Evolutionary conservation across 1,140 invertebrate species (phyloP).

Genomic region (Drosophila orosa): DNA sequence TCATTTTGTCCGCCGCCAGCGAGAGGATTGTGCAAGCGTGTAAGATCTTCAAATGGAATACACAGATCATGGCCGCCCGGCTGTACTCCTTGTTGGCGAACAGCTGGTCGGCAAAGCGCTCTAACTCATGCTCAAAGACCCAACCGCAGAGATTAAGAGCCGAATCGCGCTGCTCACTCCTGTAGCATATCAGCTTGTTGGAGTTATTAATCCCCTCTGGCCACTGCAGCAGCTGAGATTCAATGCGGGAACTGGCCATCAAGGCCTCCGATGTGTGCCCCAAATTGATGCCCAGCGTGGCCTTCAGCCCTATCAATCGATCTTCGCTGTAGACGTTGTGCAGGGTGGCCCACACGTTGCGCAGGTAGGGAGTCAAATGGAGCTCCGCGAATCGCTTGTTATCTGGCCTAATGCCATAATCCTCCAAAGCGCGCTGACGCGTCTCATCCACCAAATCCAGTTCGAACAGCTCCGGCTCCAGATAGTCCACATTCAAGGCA

Average conservation of each 20-base stretch:
- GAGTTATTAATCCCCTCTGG: slow-evolving; percentile 81
- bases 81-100: slow-evolving; percentile 86
- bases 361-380: slow-evolving; percentile 59
- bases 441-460: slow-evolving; percentile 73
- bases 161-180: slow-evolving; percentile 91
- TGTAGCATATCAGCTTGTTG: slow-evolving; percentile 70
- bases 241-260: slow-evolving; percentile 74
- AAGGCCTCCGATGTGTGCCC: slow-evolving; percentile 66
- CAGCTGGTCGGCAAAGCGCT: slow-evolving; percentile 71
- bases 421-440: slow-evolving; percentile 66
- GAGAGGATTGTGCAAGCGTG: slow-evolving; percentile 94
- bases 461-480: slow-evolving; percentile 68
- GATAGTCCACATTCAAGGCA: slow-evolving; percentile 64
- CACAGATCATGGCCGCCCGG: slow-evolving; percentile 94
- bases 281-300: slow-evolving; percentile 87
- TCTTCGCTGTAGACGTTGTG: slow-evolving; percentile 72
- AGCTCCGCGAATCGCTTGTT: slow-evolving; percentile 56
- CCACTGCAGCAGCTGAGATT: slow-evolving; percentile 76
- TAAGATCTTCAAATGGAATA: slow-evolving; percentile 94
- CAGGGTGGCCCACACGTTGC: slow-evolving; percentile 73
- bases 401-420: slow-evolving; percentile 72
- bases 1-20: slow-evolving; percentile 86
- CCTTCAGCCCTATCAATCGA: slow-evolving; percentile 68
- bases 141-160: slow-evolving; percentile 94
- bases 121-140: slow-evolving; percentile 87